phyloP scores from a whole-genome alignment of 2,113 vertebrate species.

The Corvus moneduloides region DNA sequence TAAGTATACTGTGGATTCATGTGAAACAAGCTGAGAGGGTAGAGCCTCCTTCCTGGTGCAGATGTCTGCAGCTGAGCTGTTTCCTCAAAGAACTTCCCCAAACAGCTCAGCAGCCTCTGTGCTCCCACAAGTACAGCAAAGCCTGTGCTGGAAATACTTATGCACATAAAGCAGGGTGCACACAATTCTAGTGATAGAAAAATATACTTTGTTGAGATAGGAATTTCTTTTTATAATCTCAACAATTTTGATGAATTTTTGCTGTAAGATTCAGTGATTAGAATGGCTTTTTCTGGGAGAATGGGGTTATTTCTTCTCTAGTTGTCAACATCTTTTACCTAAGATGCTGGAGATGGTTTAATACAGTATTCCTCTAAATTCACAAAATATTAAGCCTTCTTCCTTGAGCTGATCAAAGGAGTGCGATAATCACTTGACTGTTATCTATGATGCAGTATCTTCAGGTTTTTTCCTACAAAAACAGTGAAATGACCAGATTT shows the following conservation, averaged over 20 bases:
- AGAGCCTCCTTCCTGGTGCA: background rate
- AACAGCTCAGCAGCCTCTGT: background rate
- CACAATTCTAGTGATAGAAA: background rate
- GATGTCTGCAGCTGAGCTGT: background rate
- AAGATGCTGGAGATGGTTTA: background rate
- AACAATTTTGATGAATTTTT: background rate
- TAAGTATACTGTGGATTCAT: background rate
- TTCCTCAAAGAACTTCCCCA: background rate
- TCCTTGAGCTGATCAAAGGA: background rate
- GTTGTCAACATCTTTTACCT: background rate
- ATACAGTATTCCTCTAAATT: background rate
- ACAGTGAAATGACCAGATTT: background rate
- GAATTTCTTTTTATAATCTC: background rate
- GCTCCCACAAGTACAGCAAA: background rate
- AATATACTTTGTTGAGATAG: background rate
- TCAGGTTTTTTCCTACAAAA: background rate
- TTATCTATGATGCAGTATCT: background rate
- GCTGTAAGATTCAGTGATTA: background rate
- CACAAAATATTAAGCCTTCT: background rate
- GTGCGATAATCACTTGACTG: background rate
- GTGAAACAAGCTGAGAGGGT: background rate
- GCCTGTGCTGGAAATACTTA: background rate
- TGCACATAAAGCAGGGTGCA: fast-evolving
- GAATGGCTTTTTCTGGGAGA: background rate
- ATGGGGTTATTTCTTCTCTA: background rate